Evolutionary conservation across 2,797 vertebrate species (phyloP).

Genomic region (Alauda arvensis): DNA sequence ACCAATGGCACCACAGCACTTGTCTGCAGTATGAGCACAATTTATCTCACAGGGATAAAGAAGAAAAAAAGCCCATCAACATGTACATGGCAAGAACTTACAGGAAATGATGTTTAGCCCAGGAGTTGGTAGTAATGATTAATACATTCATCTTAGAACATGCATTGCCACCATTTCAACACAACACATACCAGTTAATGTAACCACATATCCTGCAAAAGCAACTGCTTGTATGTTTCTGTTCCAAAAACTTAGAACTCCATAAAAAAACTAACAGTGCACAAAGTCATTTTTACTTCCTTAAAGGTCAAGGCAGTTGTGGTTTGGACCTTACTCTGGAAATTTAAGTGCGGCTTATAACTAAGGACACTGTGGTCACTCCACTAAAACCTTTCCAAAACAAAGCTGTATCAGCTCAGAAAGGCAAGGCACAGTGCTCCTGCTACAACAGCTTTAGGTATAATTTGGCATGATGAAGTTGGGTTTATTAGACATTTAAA

Average conservation of each 20-base stretch:
- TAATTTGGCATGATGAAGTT: neutral
- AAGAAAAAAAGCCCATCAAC: neutral
- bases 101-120: neutral
- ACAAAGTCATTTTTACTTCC: neutral
- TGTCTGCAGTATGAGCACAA: neutral
- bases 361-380: neutral
- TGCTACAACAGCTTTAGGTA: fast-evolving
- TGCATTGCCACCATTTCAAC: neutral
- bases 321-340: neutral
- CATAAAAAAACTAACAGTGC: neutral
- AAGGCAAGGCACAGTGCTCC: neutral
- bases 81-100: neutral
- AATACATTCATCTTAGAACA: neutral
- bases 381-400: neutral
- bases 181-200: neutral
- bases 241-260: neutral
- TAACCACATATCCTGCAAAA: neutral
- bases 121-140: neutral
- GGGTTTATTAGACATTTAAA: neutral
- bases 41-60: neutral
- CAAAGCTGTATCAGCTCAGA: neutral
- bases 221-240: neutral
- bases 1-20: neutral
- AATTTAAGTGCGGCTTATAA: neutral
- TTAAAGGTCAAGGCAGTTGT: neutral